Percentiles rank a stretch among this genome's conserved stretches.
Evolutionary conservation across 2,113 vertebrate species (phyloP).

Genomic region (Tragelaphus imberbis): DNA sequence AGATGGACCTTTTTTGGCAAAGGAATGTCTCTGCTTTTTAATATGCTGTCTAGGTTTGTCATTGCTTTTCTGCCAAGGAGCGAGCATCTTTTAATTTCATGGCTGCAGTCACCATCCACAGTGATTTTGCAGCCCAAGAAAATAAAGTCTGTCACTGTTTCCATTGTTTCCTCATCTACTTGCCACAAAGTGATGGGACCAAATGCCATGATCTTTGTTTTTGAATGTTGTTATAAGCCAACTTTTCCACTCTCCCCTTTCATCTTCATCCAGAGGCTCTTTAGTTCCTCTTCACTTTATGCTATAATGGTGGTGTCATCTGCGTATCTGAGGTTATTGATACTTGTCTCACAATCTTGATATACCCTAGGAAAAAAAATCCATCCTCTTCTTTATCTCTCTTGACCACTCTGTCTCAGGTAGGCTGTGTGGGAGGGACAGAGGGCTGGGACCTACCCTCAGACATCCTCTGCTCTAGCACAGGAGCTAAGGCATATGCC

Average conservation of each 20-base stretch:
- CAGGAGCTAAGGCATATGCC: background rate
- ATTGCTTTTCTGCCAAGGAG: background rate
- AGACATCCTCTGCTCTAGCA: background rate
- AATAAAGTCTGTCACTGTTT: background rate
- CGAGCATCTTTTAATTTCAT: background rate
- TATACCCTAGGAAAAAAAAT: background rate
- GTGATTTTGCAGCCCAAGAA: background rate
- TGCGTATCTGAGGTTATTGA: background rate
- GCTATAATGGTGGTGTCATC: background rate
- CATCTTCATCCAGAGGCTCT: background rate
- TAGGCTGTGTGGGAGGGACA: background rate
- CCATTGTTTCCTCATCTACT: background rate
- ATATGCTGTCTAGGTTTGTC: background rate
- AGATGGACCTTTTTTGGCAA: background rate
- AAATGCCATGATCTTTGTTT: background rate
- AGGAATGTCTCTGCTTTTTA: background rate
- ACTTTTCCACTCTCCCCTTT: background rate
- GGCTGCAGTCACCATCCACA: accelerated
- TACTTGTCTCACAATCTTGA: background rate
- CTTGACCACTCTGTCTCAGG: background rate
- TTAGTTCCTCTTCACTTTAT: background rate
- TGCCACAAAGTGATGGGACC: background rate
- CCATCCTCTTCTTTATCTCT: background rate
- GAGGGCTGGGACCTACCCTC: background rate
- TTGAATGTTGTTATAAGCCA: background rate